Percentiles rank a stretch among this genome's conserved stretches.
Conservation (phyloP, 2,888 invertebrate genomes). For the Hermaeophaga mercurialis region DNA sequence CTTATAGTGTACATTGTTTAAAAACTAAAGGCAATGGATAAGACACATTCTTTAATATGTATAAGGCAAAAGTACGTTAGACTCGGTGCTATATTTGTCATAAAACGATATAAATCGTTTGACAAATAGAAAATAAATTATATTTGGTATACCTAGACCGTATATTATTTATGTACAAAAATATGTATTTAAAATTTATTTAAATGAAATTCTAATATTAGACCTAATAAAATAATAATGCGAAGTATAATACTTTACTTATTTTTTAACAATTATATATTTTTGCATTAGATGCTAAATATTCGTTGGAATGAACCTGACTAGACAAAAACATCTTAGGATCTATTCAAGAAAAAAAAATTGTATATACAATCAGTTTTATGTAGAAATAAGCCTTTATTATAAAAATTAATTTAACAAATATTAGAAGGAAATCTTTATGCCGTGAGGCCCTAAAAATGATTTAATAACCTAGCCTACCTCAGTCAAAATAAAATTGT, state of each 20-base stretch:
- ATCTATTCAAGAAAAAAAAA: slow-evolving; percentile 15
- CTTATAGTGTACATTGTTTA: slow-evolving; percentile 48
- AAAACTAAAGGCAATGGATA: slow-evolving; percentile 44
- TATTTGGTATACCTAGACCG: slow-evolving; percentile 60
- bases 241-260: slow-evolving; percentile 47
- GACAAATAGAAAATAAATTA: slow-evolving; percentile 42
- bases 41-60: slow-evolving; percentile 36
- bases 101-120: slow-evolving; percentile 26
- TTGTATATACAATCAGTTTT: slow-evolving; percentile 3
- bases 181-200: slow-evolving; percentile 44
- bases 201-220: slow-evolving; percentile 28
- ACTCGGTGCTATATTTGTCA: slow-evolving; percentile 29
- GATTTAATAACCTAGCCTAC: slow-evolving; percentile 11
- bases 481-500: slow-evolving; percentile 25
- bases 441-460: neutral
- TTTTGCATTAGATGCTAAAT: slow-evolving; percentile 37
- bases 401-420: slow-evolving; percentile 9
- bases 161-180: slow-evolving; percentile 55
- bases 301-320: slow-evolving; percentile 54
- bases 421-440: slow-evolving; percentile 19
- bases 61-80: slow-evolving; percentile 39
- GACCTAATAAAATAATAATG: slow-evolving; percentile 41
- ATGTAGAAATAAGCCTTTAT: slow-evolving; percentile 11
- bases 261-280: slow-evolving; percentile 38
- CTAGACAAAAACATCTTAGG: slow-evolving; percentile 47